Percentiles rank a stretch among this genome's conserved stretches.
Evolutionary conservation across 1,140 invertebrate species (phyloP).

Genomic region (Chionoecetes opilio): DNA sequence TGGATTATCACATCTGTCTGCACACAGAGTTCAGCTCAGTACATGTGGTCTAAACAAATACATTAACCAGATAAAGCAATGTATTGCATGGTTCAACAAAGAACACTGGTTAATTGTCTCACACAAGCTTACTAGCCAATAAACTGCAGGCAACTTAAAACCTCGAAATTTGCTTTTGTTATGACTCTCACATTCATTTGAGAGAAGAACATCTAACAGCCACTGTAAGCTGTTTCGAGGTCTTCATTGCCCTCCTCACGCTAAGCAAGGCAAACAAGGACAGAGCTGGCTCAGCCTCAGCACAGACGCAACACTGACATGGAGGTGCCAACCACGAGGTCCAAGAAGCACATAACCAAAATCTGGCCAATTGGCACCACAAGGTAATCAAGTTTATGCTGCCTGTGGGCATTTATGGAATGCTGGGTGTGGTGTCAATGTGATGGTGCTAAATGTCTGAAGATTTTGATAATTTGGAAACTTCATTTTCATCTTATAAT

Average conservation of each 20-base stretch:
- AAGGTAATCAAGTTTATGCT: background rate
- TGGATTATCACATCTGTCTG: conserved; percentile 52
- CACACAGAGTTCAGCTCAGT: conserved; percentile 52
- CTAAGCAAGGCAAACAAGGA: conserved; percentile 57
- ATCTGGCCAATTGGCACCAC: background rate
- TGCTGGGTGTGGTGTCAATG: background rate
- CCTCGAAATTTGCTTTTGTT: background rate
- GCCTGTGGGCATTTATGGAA: background rate
- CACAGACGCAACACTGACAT: conserved; percentile 28
- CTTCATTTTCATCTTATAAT: background rate
- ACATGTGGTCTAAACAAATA: conserved; percentile 52
- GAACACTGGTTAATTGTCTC: conserved; percentile 64
- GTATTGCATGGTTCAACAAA: conserved; percentile 61
- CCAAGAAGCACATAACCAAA: conserved; percentile 36
- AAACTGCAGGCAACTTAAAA: conserved; percentile 62
- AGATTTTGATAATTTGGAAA: background rate
- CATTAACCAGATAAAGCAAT: conserved; percentile 58
- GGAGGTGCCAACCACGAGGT: conserved; percentile 38
- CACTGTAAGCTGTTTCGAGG: conserved; percentile 34
- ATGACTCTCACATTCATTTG: background rate
- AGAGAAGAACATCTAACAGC: background rate
- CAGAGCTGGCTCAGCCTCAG: conserved; percentile 46
- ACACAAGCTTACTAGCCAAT: conserved; percentile 74
- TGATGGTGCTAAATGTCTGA: background rate
- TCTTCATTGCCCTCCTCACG: conserved; percentile 42